Evolutionary conservation across 1,140 invertebrate species (phyloP).

Genomic region (Bombus picipes): DNA sequence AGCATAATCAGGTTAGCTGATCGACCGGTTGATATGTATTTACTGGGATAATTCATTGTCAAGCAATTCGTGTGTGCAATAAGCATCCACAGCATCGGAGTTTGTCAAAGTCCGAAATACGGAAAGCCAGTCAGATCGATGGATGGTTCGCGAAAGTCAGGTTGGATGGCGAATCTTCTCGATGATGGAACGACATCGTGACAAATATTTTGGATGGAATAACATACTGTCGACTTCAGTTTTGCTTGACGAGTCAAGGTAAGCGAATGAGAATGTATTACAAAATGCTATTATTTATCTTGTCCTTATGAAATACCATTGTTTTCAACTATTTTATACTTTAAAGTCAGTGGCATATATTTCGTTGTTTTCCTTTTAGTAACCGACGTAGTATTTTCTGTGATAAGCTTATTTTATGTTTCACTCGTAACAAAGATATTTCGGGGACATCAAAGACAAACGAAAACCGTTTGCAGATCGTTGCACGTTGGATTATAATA

Average conservation of each 20-base stretch:
- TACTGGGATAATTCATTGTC: slow-evolving; percentile 14
- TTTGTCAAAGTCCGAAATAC: slow-evolving; percentile 2
- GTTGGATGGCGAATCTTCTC: not conserved
- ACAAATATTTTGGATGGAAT: slow-evolving; percentile 4
- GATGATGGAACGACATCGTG: not conserved
- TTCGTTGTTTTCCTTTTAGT: not conserved
- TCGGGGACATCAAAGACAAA: not conserved
- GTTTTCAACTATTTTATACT: not conserved
- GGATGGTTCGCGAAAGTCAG: not conserved
- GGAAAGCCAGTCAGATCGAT: not conserved
- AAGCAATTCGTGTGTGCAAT: not conserved
- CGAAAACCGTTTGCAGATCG: not conserved
- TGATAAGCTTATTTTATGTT: not conserved
- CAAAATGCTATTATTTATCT: not conserved
- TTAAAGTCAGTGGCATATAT: not conserved
- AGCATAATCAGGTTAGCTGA: not conserved
- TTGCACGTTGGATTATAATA: slow-evolving; percentile 19
- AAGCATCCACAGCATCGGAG: not conserved
- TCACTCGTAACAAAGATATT: not conserved
- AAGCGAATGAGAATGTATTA: not conserved
- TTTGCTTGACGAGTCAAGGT: not conserved
- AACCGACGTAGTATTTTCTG: not conserved
- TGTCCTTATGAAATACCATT: not conserved
- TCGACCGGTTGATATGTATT: not conserved
- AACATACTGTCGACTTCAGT: not conserved